These are phyloP conservation scores for Stenichneumon culpator DNA, from an alignment of 2,888 invertebrate genomes.

Conservation along the genomic window DNA sequence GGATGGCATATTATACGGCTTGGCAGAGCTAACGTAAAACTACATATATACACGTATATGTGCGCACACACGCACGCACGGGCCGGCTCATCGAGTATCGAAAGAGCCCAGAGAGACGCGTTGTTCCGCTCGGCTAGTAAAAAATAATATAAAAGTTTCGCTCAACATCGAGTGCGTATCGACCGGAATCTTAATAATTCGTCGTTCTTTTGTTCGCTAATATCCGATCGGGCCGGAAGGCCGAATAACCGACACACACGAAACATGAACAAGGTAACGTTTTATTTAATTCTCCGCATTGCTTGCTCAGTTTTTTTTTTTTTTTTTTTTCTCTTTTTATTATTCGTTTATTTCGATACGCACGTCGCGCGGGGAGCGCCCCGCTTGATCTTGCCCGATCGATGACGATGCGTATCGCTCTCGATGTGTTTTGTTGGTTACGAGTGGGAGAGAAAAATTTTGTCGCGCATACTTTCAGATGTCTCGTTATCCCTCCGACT, in stretches of 20 bases:
- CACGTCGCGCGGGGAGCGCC: too few species aligned
- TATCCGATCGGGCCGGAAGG: constrained; percentile 47
- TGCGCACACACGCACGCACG: not conserved
- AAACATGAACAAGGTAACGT: constrained; percentile 64
- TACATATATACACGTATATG: not conserved
- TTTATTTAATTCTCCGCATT: not conserved
- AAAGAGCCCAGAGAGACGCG: not conserved
- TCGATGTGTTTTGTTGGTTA: not conserved
- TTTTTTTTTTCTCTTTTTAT: not conserved
- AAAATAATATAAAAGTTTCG: not conserved
- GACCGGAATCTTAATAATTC: not conserved
- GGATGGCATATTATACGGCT: not conserved
- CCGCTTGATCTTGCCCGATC: not conserved
- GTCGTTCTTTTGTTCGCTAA: constrained; percentile 53
- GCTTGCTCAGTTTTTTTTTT: not conserved
- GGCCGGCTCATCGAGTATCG: not conserved
- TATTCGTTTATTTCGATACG: too few species aligned
- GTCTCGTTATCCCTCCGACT: constrained; percentile 94
- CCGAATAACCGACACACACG: constrained; percentile 40
- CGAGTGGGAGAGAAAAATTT: not conserved
- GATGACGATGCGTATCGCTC: not conserved
- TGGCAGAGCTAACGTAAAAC: not conserved
- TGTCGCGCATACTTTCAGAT: constrained; percentile 83
- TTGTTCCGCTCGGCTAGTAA: not conserved
- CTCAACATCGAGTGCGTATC: too few species aligned